Base-by-base conservation (phyloP, 2,113 vertebrate genomes). In the Epinephelus moara region DNA sequence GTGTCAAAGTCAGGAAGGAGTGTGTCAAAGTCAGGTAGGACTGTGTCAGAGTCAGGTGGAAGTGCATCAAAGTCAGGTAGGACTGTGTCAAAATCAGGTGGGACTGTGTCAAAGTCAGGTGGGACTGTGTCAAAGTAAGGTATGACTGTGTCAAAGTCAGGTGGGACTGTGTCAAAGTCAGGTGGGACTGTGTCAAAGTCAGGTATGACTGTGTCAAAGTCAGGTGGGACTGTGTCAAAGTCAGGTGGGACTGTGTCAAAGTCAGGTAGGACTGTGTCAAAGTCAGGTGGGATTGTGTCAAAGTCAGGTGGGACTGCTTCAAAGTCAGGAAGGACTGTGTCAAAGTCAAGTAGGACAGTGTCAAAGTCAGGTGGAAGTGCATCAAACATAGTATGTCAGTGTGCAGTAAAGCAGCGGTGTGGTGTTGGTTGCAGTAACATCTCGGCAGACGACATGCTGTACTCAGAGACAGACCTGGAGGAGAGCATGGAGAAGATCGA, bases 401-500 rank as follows among this genome's bases (percentile, higher is more conserved):
- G 42, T 45, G 42, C 42, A 10, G 33, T 37, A 37, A 37, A 37
- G 33, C 42, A 45, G 42, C 42, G 42, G 6, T 66, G 25, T 30
- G 40, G 0, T 70, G 19, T 45, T 4, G 11, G 13, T 56, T 86
- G 10, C 81, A 98, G 98, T 90, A 99, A 99, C 85, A 99, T 99
- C 86, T 99, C 98, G 3, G 98, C 98, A 0, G 98, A 99, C 64
- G 97, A 99, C 93, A 99, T 99, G 98, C 93, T 99, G 0, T 98
- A 99, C 85, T 98, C 97, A 0, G 98, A 99, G 91, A 98, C 97
- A 0, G 97, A 99, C 81, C 90, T 99, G 18, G 98, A 99, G 80
- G 97, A 99, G 84, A 99, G 98, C 92, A 99, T 99, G 98, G 98
- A 99, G 87, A 99, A 99, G 92, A 99, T 99, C 6, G 98, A 99